These are phyloP conservation scores for Colletes collaris DNA, from an alignment of 2,888 invertebrate species.

Conservation along the genomic window DNA sequence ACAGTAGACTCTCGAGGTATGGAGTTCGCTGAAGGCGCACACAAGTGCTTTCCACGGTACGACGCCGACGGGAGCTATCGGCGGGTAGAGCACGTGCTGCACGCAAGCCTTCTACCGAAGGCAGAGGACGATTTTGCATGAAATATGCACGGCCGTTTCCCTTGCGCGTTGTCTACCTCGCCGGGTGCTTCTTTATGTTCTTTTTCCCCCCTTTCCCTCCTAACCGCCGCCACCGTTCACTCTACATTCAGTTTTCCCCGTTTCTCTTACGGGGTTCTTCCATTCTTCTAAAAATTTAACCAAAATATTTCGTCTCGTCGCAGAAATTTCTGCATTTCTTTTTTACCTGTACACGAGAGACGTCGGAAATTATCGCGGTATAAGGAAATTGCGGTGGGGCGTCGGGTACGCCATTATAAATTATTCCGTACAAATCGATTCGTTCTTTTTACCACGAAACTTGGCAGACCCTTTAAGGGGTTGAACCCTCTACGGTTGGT, in stretches of 20 bases:
- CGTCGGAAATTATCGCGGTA: too few species aligned
- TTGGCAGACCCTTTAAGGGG: too few species aligned
- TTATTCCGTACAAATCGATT: too few species aligned
- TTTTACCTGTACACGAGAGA: too few species aligned
- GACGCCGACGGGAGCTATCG: conserved; percentile 47
- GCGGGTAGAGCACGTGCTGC: conserved; percentile 59
- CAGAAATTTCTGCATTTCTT: too few species aligned
- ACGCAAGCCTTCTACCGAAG: conserved; percentile 56
- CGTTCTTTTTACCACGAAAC: too few species aligned
- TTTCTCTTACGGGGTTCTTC: conserved; percentile 16
- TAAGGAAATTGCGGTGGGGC: too few species aligned
- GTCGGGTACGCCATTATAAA: too few species aligned
- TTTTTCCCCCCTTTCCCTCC: background rate
- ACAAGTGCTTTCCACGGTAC: conserved; percentile 58
- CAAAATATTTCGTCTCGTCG: too few species aligned
- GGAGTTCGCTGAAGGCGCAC: conserved; percentile 36
- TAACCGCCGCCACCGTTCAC: conserved; percentile 3
- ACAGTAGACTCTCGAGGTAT: conserved; percentile 20
- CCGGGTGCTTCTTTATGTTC: conserved; percentile 14
- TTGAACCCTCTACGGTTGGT: background rate
- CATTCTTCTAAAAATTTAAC: too few species aligned
- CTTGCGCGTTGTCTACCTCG: conserved; percentile 18
- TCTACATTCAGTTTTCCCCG: conserved; percentile 16
- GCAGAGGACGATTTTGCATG: conserved; percentile 64
- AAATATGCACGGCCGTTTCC: conserved; percentile 61